These are phyloP conservation scores for Albula goreensis DNA, from an alignment of 2,113 vertebrate species.

Conservation along the genomic window DNA sequence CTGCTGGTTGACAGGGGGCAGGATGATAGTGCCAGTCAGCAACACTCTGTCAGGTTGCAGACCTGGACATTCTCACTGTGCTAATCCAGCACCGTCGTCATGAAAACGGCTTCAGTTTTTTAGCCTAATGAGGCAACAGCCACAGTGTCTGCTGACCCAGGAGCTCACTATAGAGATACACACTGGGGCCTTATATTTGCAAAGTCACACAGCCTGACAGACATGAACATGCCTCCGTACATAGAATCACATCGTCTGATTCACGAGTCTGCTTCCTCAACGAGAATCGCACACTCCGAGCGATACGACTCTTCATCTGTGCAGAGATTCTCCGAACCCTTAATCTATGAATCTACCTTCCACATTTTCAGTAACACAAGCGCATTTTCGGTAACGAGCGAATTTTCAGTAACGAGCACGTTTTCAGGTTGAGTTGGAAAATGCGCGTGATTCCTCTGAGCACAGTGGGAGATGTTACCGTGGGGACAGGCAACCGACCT, in stretches of 20 bases:
- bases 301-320: no score
- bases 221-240: neutral
- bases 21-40: neutral
- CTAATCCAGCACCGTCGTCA: no score
- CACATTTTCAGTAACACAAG: no score
- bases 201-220: neutral
- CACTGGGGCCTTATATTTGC: neutral
- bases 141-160: neutral
- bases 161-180: neutral
- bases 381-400: no score
- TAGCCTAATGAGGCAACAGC: neutral
- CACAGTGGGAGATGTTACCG: neutral
- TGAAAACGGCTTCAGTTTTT: neutral
- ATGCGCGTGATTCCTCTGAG: neutral
- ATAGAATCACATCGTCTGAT: neutral
- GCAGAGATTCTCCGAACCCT: no score
- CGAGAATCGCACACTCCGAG: no score
- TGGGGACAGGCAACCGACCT: neutral
- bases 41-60: neutral
- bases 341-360: no score
- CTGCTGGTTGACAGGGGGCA: neutral
- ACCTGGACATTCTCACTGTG: neutral
- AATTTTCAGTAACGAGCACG: no score
- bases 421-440: neutral
- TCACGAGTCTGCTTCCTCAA: neutral